Evolutionary conservation across 1,140 invertebrate species (phyloP).

Genomic region (Tetragnatha versicolor): DNA sequence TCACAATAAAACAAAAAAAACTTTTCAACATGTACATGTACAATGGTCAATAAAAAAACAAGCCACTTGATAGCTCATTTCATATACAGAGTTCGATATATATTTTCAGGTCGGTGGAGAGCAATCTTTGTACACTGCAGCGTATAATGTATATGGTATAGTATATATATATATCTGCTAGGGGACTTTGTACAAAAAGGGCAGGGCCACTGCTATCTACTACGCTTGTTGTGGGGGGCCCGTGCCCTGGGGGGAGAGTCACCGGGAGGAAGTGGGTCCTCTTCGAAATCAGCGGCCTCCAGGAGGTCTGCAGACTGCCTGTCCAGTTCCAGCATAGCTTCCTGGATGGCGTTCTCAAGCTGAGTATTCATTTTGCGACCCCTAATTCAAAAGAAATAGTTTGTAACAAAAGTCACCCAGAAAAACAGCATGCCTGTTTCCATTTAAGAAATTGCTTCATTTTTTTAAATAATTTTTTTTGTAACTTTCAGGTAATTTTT

Average conservation of each 20-base stretch:
- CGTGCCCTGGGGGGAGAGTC: conserved; percentile 14
- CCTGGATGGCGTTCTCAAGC: conserved; percentile 87
- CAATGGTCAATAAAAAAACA: conserved; percentile 52
- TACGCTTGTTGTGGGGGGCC: conserved; percentile 17
- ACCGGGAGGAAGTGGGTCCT: background rate
- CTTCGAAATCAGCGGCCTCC: conserved; percentile 11
- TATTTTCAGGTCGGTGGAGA: conserved; percentile 14
- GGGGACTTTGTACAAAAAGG: background rate
- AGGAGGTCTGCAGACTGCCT: conserved; percentile 63
- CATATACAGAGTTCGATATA: conserved; percentile 36
- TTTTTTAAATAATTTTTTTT: background rate
- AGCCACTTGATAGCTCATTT: conserved; percentile 55
- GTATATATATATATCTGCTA: conserved; percentile 14
- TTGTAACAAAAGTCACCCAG: background rate
- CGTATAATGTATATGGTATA: conserved; percentile 11
- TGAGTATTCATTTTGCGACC: conserved; percentile 88
- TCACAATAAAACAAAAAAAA: conserved; percentile 36
- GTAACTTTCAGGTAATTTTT: background rate
- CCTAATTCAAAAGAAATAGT: conserved; percentile 66
- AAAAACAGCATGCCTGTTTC: background rate
- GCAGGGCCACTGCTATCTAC: conserved; percentile 40
- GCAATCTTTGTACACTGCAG: conserved; percentile 51
- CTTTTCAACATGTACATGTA: conserved; percentile 45
- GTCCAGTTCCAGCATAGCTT: conserved; percentile 85
- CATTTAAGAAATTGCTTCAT: background rate